Evolutionary conservation across 2,797 vertebrate species (phyloP), one percentile per base, ranked within the genome.

Genomic region (Liparis tanakae): DNA sequence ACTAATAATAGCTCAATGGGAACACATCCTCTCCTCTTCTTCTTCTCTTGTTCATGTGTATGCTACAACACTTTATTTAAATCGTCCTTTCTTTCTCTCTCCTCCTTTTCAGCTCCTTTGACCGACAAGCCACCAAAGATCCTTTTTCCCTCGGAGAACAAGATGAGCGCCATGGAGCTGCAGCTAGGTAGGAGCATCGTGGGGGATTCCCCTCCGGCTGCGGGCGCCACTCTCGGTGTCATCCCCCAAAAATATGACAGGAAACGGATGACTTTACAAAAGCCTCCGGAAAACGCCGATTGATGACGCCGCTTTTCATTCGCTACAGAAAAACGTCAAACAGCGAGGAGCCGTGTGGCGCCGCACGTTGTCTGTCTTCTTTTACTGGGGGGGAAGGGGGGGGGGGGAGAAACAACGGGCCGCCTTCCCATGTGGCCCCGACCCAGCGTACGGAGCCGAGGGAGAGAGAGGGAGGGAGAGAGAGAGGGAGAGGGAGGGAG

Each of bases 71-170:
- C 41, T 65, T 10, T 68, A 59, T 81, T 61, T 56, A 74, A 79
- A 70, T 77, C 64, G 5, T 76, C 54, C 83, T 76, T 69, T 80
- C 4, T 30, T 4, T 30, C 25, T 30, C 25, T 30, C 25, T 30
- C 83, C 82, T 90, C 18, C 69, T 82, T 85, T 93, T 91, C 96
- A 99, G 98, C 98, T 64, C 98, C 97, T 87, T 89, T 99, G 91
- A 99, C 97, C 88, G 96, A 99, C 94, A 98, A 98, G 82, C 97
- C 98, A 77, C 98, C 98, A 84, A 98, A 97, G 93, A 96, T 99
- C 93, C 95, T 99, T 87, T 97, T 98, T 83, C 98, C 98, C 63
- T 89, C 94, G 67, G 98, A 99, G 94, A 97, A 94, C 95, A 98
- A 97, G 92, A 93, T 97, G 85, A 98, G 94, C 89, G 91, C 95